Percentiles rank a stretch among this genome's conserved stretches.
phyloP scores from a whole-genome alignment of 2,113 vertebrate genomes.

The Corythornis madagascariensis region DNA sequence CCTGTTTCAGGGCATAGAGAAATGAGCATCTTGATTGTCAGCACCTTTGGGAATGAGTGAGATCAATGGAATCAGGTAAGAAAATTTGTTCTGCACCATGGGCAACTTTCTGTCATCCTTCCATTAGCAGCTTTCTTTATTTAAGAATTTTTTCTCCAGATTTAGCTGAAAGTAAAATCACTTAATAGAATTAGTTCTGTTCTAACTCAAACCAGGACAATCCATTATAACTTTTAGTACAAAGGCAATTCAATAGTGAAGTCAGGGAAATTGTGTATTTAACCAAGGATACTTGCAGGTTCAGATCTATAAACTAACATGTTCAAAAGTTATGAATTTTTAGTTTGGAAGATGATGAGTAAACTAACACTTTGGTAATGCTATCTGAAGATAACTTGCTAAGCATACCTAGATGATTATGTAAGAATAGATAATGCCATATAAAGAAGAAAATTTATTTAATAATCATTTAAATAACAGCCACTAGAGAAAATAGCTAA shows the following conservation, averaged over 20 bases:
- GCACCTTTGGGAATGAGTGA: neutral
- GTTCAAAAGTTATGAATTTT: neutral
- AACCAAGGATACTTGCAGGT: neutral
- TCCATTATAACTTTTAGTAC: neutral
- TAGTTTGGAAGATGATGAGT: neutral
- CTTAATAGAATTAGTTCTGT: neutral
- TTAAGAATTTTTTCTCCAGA: too few species aligned
- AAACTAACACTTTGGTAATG: neutral
- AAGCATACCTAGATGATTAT: neutral
- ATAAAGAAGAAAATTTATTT: neutral
- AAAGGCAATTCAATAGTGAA: neutral
- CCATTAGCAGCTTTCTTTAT: rapidly evolving
- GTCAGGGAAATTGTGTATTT: neutral
- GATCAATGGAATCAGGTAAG: neutral
- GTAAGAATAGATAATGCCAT: neutral
- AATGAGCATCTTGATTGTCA: neutral
- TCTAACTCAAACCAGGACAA: neutral
- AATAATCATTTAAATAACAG: neutral
- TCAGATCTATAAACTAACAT: neutral
- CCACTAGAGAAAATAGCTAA: neutral
- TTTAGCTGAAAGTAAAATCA: too few species aligned
- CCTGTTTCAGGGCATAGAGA: neutral
- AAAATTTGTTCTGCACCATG: neutral
- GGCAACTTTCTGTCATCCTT: neutral
- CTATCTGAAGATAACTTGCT: neutral